These are phyloP conservation scores for Lissonota sp. DNA, from an alignment of 2,888 invertebrate genomes.

Conservation along the genomic window DNA sequence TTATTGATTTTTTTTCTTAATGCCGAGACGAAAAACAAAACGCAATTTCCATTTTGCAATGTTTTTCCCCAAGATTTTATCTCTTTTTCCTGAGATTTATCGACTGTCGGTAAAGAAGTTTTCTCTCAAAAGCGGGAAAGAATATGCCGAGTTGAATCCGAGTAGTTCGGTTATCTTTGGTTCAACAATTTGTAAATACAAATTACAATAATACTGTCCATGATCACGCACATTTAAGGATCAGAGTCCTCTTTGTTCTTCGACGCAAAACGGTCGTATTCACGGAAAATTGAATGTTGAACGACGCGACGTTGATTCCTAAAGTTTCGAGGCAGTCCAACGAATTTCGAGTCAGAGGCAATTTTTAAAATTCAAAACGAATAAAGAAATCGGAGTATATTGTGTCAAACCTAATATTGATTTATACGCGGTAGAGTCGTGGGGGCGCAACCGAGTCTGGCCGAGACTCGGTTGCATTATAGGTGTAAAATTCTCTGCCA, in stretches of 20 bases:
- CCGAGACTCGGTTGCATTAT: slow-evolving; percentile 72
- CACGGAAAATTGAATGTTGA: slow-evolving; percentile 1
- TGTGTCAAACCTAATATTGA: slow-evolving; percentile 67
- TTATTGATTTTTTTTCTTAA: too few relatives aligned
- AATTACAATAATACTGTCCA: not conserved
- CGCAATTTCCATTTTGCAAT: too few relatives aligned
- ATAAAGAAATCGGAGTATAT: too few relatives aligned
- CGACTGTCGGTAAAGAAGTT: too few relatives aligned
- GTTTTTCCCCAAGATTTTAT: too few relatives aligned
- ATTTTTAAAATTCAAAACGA: not conserved
- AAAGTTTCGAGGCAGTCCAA: slow-evolving; percentile 6
- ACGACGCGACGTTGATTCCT: slow-evolving; percentile 18
- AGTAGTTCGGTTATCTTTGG: too few relatives aligned
- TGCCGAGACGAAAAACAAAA: too few relatives aligned
- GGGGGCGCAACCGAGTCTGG: slow-evolving; percentile 75
- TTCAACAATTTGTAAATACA: slow-evolving; percentile 11
- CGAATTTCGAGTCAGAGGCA: slow-evolving; percentile 33
- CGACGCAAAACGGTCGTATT: slow-evolving; percentile 28
- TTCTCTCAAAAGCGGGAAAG: too few relatives aligned
- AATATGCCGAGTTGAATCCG: too few relatives aligned
- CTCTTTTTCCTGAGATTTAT: too few relatives aligned
- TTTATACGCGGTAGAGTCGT: slow-evolving; percentile 74
- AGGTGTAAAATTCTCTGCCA: slow-evolving; percentile 63
- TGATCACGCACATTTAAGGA: slow-evolving; percentile 11
- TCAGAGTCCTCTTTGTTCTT: slow-evolving; percentile 32